Base-by-base conservation (phyloP, 2,113 vertebrate species). In the Strix aluco region DNA sequence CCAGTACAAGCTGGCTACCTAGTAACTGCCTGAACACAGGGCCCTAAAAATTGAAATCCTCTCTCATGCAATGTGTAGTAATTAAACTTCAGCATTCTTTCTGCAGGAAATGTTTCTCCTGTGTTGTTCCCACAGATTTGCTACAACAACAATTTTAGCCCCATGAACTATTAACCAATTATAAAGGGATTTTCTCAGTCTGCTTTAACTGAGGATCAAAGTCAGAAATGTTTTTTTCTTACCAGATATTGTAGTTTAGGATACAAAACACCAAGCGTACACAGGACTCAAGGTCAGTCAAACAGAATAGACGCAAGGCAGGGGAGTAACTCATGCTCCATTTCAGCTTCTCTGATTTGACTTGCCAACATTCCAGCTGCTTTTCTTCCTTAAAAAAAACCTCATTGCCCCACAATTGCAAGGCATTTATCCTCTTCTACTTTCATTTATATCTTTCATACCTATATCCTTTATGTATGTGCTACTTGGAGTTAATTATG, bases 41-140 rank as follows among this genome's bases (percentile, higher is more conserved):
- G 94, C 97, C 95, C 94, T 79, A 97, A 96, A 98, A 97, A 98
- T 98, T 98, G 98, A 97, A 98, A 97, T 95, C 92, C 96, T 92
- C 97, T 97, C 98, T 97, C 94, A 51, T 77, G 96, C 96, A 9
- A 97, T 88, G 97, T 73, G 55, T 6, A 47, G 97, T 99, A 98
- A 99, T 99, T 99, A 99, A 99, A 98, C 97, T 97, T 86, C 97
- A 63, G 90, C 98, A 99, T 99, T 99, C 99, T 97, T 98, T 95
- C 82, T 69, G 96, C 90, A 94, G 84, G 92, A 97, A 97, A 75
- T 66, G 66, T 84, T 97, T 80, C 95, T 95, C 89, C 74, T 58
- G 65, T 92, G 94, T 90, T 92, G 85, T 98, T 98, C 98, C 97
- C 98, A 98, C 96, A 96, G 92, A 93, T 94, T 54, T 95, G 71